Base-by-base conservation (phyloP, 2,797 vertebrate genomes). In the Pseudomugil tenellus region DNA sequence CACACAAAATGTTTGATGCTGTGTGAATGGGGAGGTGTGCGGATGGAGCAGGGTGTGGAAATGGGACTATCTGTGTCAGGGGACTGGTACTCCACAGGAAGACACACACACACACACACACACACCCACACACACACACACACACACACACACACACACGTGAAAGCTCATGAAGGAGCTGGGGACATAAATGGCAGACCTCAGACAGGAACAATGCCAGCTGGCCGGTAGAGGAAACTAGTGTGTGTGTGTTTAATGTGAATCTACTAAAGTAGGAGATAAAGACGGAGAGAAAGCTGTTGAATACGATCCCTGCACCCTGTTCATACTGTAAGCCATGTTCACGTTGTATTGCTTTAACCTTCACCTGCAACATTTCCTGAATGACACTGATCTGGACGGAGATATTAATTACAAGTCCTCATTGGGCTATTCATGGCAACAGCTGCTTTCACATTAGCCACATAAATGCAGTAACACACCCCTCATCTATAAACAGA, bases 361-460 rank as follows among this genome's bases (percentile, higher is more conserved):
- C 77, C 74, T 80, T 77, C 62, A 77, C 65, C 76, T 79, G 66
- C 56, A 70, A 28, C 67, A 59, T 56, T 87, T 84, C 74, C 78
- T 79, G 48, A 63, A 63, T 43, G 74, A 53, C 62, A 32, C 56
- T 39, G 77, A 59, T 79, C 65, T 83, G 69, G 59, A 66, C 55
- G 64, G 61, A 49, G 67, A 86, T 58, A 65, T 78, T 59, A 83
- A 73, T 56, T 48, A 5, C 0, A 26, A 76, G 73, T 73, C 39
- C 64, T 72, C 78, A 63, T 77, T 86, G 63, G 80, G 76, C 69
- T 85, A 91, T 90, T 91, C 74, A 74, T 58, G 87, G 85, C 73
- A 81, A 85, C 90, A 90, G 88, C 85, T 92, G 90, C 79, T 83
- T 89, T 83, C 81, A 76, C 80, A 80, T 87, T 73, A 80, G 78